These are phyloP conservation scores for Phortica variegata DNA, from an alignment of 1,140 invertebrate species.

Conservation along the genomic window DNA sequence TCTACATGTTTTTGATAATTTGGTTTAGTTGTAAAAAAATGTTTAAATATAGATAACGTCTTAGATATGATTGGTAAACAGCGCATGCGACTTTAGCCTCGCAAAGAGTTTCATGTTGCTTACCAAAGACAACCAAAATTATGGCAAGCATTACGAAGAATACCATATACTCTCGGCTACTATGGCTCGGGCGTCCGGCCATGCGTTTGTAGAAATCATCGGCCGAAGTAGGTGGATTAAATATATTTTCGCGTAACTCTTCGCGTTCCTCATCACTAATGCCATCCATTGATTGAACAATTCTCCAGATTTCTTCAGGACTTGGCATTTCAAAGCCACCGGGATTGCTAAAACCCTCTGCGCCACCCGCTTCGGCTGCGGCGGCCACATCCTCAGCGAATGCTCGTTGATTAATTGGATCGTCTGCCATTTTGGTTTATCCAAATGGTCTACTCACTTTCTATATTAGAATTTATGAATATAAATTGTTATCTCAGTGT, in stretches of 20 bases:
- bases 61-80: not conserved
- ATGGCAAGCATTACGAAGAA: constrained; percentile 50
- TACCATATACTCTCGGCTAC: constrained; percentile 41
- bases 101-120: constrained; percentile 16
- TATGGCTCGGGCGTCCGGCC: constrained; percentile 32
- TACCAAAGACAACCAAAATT: constrained; percentile 50
- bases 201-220: constrained; percentile 42
- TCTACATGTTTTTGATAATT: not conserved
- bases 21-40: not conserved
- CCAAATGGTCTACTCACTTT: not conserved
- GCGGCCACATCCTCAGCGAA: constrained; percentile 49
- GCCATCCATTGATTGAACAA: constrained; percentile 60
- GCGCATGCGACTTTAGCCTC: not conserved
- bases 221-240: constrained; percentile 43
- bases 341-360: constrained; percentile 30
- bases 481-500: too few species aligned
- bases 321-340: constrained; percentile 57
- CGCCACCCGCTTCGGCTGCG: constrained; percentile 36
- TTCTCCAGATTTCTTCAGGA: constrained; percentile 60
- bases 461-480: constrained; percentile 6
- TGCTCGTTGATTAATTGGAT: constrained; percentile 45
- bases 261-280: constrained; percentile 61
- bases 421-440: constrained; percentile 49
- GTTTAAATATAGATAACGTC: not conserved
- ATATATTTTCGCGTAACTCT: constrained; percentile 58